A percentile compares a stretch with the other conserved stretches of the same genome.
These are phyloP conservation scores for Heliothis subflexa DNA, from an alignment of 1,140 invertebrate species.

Conservation along the genomic window DNA sequence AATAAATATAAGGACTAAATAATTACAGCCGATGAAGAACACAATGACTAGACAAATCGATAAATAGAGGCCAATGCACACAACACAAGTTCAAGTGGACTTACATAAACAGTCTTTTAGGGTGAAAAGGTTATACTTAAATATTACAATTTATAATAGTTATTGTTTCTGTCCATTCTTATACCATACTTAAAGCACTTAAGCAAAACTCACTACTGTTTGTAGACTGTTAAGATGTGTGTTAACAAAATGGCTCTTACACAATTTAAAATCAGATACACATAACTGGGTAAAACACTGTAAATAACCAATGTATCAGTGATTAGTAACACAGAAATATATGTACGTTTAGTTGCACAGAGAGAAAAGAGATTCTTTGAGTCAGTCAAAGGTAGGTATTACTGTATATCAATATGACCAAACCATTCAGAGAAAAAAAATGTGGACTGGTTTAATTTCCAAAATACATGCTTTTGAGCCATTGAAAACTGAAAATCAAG, in stretches of 20 bases:
- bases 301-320: neutral
- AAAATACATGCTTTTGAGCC: constrained; percentile 7
- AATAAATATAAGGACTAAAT: constrained; percentile 29
- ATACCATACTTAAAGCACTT: constrained; percentile 50
- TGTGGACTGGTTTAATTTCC: neutral
- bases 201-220: constrained; percentile 39
- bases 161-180: constrained; percentile 57
- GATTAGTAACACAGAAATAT: too few relatives aligned
- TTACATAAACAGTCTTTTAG: constrained; percentile 75
- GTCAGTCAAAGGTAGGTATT: too few relatives aligned
- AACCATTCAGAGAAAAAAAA: neutral
- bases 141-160: constrained; percentile 59
- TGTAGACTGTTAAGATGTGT: constrained; percentile 19
- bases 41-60: constrained; percentile 50
- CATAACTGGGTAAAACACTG: neutral
- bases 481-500: constrained; percentile 1
- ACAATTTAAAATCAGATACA: neutral
- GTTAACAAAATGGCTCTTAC: constrained; percentile 11
- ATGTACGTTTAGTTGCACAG: too few relatives aligned
- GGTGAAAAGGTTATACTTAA: constrained; percentile 59
- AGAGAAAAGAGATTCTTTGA: too few relatives aligned
- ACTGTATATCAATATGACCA: too few relatives aligned
- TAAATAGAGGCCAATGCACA: constrained; percentile 53
- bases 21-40: constrained; percentile 53
- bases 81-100: constrained; percentile 66